A percentile compares a stretch with the other conserved stretches of the same genome.
Evolutionary conservation across 2,113 vertebrate species (phyloP).

Genomic region (Trogon melanurus): DNA sequence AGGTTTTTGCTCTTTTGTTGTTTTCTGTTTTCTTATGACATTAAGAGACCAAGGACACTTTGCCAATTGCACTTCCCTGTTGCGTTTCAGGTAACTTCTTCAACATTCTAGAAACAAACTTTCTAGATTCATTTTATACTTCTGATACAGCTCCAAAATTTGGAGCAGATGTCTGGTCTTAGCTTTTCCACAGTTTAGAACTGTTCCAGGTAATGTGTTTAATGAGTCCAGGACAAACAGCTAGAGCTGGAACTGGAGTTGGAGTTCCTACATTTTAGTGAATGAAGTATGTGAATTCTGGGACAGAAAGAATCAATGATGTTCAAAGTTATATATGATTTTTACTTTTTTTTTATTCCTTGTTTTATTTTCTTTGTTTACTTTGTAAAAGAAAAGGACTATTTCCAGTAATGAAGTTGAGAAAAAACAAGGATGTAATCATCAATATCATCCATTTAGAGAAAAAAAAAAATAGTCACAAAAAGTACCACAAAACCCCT

Average conservation of each 20-base stretch:
- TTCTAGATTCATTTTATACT: neutral
- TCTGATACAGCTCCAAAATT: neutral
- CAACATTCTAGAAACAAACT: neutral
- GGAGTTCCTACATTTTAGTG: neutral
- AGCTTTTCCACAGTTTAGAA: neutral
- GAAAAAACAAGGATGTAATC: neutral
- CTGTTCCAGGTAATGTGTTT: neutral
- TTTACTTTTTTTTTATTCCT: neutral
- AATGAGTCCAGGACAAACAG: neutral
- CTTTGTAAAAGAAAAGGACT: neutral
- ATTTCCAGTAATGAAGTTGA: neutral
- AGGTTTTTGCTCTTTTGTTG: neutral
- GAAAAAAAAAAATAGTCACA: neutral
- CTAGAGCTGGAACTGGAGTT: neutral
- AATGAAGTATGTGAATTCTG: neutral
- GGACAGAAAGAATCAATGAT: neutral
- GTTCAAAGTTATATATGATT: neutral
- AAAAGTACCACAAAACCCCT: neutral
- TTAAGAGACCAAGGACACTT: constrained; percentile 31
- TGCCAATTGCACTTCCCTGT: neutral
- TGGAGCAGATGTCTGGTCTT: neutral
- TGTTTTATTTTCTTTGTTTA: neutral
- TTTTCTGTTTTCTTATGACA: neutral
- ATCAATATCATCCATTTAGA: neutral
- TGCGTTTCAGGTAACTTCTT: neutral